phyloP scores from a whole-genome alignment of 2,797 vertebrate species.

The Melanotaenia nigrans region DNA sequence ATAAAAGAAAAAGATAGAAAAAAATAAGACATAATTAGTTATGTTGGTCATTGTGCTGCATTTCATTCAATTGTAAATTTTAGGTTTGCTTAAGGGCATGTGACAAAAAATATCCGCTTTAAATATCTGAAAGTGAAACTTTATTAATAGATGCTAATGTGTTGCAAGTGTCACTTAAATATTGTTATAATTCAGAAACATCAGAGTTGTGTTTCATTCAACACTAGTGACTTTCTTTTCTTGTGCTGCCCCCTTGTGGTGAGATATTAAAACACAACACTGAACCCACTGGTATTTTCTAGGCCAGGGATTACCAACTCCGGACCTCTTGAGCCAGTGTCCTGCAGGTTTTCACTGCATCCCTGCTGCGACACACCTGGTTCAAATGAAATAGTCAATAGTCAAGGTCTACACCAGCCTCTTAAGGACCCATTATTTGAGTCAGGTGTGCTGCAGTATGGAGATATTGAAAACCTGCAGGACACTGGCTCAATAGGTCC shows the following conservation, averaged over 20 bases:
- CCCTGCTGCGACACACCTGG: too few species aligned
- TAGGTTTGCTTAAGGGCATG: constrained; percentile 16
- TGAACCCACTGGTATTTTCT: constrained; percentile 4
- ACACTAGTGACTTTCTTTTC: background rate
- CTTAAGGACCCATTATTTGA: too few species aligned
- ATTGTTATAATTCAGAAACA: constrained; percentile 9
- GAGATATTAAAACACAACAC: constrained; percentile 4
- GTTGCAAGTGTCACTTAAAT: background rate
- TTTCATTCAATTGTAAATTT: constrained; percentile 11
- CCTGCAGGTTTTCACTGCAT: too few species aligned
- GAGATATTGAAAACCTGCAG: too few species aligned
- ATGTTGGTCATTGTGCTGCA: background rate
- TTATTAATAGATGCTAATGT: background rate
- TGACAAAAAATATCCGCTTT: constrained; percentile 12
- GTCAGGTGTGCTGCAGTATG: too few species aligned
- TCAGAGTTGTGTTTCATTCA: background rate
- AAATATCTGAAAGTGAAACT: background rate
- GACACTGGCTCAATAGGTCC: too few species aligned
- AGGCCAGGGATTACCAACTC: too few species aligned
- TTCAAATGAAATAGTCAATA: too few species aligned
- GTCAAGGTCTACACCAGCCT: too few species aligned
- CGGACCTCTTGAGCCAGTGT: too few species aligned
- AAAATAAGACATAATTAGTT: constrained; percentile 8
- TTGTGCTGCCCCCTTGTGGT: constrained; percentile 77
- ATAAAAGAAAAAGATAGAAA: constrained; percentile 22